Evolutionary conservation across 1,140 invertebrate genomes (phyloP).

Genomic region (Vanessa tameamea): DNA sequence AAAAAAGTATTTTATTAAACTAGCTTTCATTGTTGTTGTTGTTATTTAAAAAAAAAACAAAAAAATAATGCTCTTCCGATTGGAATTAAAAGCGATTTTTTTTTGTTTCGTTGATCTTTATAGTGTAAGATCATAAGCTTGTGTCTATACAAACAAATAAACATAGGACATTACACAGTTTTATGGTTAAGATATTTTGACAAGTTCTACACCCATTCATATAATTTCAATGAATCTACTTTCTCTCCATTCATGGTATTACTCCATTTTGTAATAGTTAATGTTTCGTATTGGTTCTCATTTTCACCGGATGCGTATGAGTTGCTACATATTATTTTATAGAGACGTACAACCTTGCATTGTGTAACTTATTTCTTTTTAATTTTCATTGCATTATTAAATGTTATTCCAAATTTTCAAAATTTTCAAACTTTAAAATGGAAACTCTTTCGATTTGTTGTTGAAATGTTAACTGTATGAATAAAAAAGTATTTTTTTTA

Average conservation of each 20-base stretch:
- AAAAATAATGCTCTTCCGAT: no score
- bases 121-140: no score
- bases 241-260: slow-evolving; percentile 47
- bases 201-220: slow-evolving; percentile 44
- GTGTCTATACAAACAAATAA: neutral
- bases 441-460: no score
- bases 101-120: no score
- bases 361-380: slow-evolving; percentile 4
- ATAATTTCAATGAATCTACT: slow-evolving; percentile 48
- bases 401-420: no score
- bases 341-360: slow-evolving; percentile 3
- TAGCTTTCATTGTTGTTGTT: no score
- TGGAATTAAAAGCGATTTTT: no score
- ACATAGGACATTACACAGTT: neutral
- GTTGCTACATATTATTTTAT: neutral
- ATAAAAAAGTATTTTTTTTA: no score
- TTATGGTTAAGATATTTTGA: slow-evolving; percentile 31
- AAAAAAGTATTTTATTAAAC: no score
- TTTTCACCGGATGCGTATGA: slow-evolving; percentile 34
- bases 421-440: neutral
- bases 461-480: no score
- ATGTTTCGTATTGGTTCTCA: slow-evolving; percentile 10
- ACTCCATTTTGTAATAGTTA: slow-evolving; percentile 25
- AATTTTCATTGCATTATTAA: neutral
- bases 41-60: no score